Conservation (phyloP, 2,113 vertebrate species). For the Collichthys lucidus region DNA sequence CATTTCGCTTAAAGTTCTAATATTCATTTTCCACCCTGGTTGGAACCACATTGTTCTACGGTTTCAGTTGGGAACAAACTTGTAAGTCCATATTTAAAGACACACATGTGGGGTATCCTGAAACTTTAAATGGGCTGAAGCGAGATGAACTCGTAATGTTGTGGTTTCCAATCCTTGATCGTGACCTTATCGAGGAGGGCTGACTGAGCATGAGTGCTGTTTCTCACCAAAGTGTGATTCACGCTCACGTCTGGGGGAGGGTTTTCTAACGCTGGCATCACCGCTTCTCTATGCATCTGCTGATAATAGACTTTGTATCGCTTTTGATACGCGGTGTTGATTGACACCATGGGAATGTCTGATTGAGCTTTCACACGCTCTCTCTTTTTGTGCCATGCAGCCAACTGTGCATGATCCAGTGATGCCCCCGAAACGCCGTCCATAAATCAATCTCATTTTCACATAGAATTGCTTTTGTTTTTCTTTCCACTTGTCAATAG, state of each 20-base stretch:
- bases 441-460: conserved; percentile 61
- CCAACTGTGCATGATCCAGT: conserved; percentile 7
- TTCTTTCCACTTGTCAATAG: conserved; percentile 70
- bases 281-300: neutral
- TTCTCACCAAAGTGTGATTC: conserved; percentile 5
- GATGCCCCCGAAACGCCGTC: neutral
- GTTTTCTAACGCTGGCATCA: neutral
- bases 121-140: conserved; percentile 14
- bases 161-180: neutral
- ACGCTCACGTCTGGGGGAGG: neutral
- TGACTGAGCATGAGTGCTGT: conserved; percentile 9
- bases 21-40: conserved; percentile 18
- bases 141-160: neutral
- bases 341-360: neutral
- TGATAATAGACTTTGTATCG: neutral
- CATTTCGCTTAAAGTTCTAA: conserved; percentile 6
- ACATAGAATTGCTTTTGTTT: neutral
- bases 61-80: neutral
- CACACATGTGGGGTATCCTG: neutral
- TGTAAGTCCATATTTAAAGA: neutral
- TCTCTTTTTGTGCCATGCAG: neutral
- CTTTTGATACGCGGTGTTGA: neutral
- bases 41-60: neutral
- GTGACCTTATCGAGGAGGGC: neutral
- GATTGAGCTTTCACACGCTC: neutral